Percentiles rank a stretch among this genome's conserved stretches.
phyloP scores from a whole-genome alignment of 1,140 invertebrate species.

The Idris sp. region DNA sequence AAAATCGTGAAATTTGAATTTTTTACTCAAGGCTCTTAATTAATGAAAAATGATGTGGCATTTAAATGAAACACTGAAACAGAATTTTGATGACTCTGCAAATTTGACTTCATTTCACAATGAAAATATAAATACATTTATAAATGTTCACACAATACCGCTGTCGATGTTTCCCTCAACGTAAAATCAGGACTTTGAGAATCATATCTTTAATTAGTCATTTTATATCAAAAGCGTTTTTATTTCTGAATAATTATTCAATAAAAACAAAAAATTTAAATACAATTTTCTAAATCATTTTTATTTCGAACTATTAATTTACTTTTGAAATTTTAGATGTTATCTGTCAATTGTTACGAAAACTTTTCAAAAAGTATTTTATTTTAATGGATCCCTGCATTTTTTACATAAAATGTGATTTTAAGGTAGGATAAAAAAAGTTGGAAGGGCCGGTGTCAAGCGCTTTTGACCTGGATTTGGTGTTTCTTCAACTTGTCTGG shows the following conservation, averaged over 20 bases:
- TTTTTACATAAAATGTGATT: constrained; percentile 17
- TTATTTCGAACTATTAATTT: too few species aligned
- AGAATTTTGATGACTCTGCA: constrained; percentile 35
- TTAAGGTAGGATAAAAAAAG: constrained; percentile 25
- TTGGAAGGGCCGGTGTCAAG: constrained; percentile 44
- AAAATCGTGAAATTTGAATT: constrained; percentile 19
- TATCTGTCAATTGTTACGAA: too few species aligned
- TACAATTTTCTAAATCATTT: too few species aligned
- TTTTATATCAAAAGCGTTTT: too few species aligned
- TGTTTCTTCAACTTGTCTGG: constrained; percentile 44
- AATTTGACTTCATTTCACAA: constrained; percentile 19
- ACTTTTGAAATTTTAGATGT: too few species aligned
- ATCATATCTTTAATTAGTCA: not conserved
- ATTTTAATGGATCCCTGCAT: constrained; percentile 13
- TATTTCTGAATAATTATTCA: not conserved
- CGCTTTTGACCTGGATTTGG: constrained; percentile 49
- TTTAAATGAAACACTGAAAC: constrained; percentile 10
- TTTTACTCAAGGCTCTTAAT: constrained; percentile 29
- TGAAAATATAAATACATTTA: constrained; percentile 11
- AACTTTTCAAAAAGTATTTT: constrained; percentile 11
- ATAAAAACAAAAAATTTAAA: not conserved
- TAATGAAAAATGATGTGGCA: constrained; percentile 34
- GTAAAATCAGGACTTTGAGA: too few species aligned
- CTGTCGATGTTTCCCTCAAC: not conserved
- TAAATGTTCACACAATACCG: constrained; percentile 17